These are phyloP conservation scores for Apamea monoglypha DNA, from an alignment of 2,888 invertebrate genomes.

Conservation along the genomic window DNA sequence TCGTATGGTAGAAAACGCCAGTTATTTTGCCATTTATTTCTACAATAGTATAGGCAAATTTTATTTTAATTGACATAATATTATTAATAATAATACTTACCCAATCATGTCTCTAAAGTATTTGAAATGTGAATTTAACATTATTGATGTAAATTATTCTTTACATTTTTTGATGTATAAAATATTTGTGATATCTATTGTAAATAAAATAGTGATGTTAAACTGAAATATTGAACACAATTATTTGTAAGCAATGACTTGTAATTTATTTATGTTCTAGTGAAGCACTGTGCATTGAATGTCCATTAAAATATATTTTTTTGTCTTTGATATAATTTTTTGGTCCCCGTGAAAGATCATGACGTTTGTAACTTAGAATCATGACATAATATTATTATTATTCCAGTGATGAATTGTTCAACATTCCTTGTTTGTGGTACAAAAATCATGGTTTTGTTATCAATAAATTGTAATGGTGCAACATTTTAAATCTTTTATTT, in stretches of 20 bases:
- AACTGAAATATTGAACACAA: constrained; percentile 68
- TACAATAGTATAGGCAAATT: not conserved
- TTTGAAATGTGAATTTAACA: constrained; percentile 42
- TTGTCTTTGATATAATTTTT: constrained; percentile 57
- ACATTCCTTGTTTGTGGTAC: constrained; percentile 65
- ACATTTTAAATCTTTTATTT: constrained; percentile 45
- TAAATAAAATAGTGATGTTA: constrained; percentile 72
- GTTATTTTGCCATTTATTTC: constrained; percentile 22
- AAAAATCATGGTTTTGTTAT: constrained; percentile 67
- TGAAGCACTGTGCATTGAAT: constrained; percentile 62
- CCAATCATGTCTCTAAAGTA: constrained; percentile 40
- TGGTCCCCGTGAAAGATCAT: constrained; percentile 56
- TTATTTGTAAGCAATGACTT: constrained; percentile 58
- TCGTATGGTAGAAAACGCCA: constrained; percentile 8
- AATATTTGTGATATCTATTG: constrained; percentile 74
- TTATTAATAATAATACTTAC: constrained; percentile 16
- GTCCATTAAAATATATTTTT: constrained; percentile 30
- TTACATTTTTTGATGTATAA: constrained; percentile 62
- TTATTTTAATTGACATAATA: constrained; percentile 10
- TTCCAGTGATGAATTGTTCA: constrained; percentile 42
- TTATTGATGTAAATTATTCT: constrained; percentile 33
- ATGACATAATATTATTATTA: constrained; percentile 35
- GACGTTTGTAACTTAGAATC: constrained; percentile 39
- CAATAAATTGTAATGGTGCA: constrained; percentile 77
- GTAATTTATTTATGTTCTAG: constrained; percentile 44